Evolutionary conservation across 2,113 vertebrate genomes (phyloP), one percentile per base, ranked within the genome.

Genomic region (Notechis scutatus): DNA sequence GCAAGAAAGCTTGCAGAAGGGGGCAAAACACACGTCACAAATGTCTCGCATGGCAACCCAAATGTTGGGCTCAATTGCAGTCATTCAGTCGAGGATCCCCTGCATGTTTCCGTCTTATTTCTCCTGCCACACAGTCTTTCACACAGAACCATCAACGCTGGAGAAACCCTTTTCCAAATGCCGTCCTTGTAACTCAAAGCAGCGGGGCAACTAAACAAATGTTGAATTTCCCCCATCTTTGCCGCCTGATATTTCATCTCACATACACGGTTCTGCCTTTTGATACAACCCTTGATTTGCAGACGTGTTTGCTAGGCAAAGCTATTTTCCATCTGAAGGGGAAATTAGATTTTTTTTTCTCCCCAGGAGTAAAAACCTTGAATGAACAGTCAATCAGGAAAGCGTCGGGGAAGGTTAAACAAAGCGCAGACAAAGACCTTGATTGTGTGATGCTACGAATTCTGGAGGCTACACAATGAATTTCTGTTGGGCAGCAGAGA

Each of bases 331-430:
- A 69, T 91, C 52, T 21, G 91, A 50, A 50, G 39, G 47, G 85
- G 61, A 89, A 8, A 61, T 90, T 64, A 52, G 26, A 91, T 81
- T 42, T 81, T 52, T 85, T 57, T 39, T 10, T 1, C 3, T 42
- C 47, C 47, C 24, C 56, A 0, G 42, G 9, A 59, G 29, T 18
- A 1, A 39, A 9, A 4, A 20, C 39, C 21, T 85, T 29, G 86
- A 81, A 74, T 59, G 85, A 90, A 52, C 90, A 85, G 85, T 29
- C 74, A 39, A 45, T 12, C 45, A 91, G 90, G 45, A 91, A 57
- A 93, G 57, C 64, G 39, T 81, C 52, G 29, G 34, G 59, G 90
- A 57, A 74, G 29, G 42, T 81, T 91, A 93, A 88, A 93, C 90
- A 93, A 91, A 81, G 54, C 14, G 4, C 59, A 93, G 26, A 74